Evolutionary conservation across 2,888 invertebrate species (phyloP).

Genomic region (Cyaniris semiargus): DNA sequence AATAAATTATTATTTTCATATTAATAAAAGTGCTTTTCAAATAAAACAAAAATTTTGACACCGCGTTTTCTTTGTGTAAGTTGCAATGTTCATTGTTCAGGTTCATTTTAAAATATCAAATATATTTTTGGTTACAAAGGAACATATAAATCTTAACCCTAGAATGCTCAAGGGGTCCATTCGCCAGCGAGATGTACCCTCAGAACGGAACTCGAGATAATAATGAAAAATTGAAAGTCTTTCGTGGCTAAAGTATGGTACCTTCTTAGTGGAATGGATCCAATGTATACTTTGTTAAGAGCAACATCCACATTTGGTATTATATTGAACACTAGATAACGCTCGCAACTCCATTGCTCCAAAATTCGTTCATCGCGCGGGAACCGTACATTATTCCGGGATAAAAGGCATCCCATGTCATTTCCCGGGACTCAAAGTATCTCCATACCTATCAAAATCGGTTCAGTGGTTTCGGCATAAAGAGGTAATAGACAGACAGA

Average conservation of each 20-base stretch:
- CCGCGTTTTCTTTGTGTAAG: not conserved
- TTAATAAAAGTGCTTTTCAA: not conserved
- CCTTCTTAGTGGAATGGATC: not conserved
- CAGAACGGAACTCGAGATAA: constrained; percentile 27
- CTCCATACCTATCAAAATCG: too few species aligned
- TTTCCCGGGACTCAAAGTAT: too few species aligned
- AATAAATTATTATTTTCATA: too few species aligned
- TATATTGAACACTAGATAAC: not conserved
- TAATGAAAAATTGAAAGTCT: constrained; percentile 25
- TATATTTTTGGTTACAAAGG: constrained; percentile 18
- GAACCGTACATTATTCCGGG: too few species aligned
- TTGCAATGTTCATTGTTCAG: not conserved
- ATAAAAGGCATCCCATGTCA: too few species aligned
- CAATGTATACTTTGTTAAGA: constrained; percentile 8
- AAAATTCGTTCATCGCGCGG: too few species aligned
- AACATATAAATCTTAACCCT: not conserved
- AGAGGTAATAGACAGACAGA: too few species aligned
- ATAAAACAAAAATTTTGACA: not conserved
- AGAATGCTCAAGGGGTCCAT: constrained; percentile 14
- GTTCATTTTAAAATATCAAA: constrained; percentile 7
- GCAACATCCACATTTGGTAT: not conserved
- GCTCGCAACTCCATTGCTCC: too few species aligned
- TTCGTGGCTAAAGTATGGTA: constrained; percentile 14
- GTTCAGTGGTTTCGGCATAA: too few species aligned
- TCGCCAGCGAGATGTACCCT: constrained; percentile 13